Evolutionary conservation across 2,113 vertebrate genomes (phyloP).

Genomic region (Hypanus sabinus): DNA sequence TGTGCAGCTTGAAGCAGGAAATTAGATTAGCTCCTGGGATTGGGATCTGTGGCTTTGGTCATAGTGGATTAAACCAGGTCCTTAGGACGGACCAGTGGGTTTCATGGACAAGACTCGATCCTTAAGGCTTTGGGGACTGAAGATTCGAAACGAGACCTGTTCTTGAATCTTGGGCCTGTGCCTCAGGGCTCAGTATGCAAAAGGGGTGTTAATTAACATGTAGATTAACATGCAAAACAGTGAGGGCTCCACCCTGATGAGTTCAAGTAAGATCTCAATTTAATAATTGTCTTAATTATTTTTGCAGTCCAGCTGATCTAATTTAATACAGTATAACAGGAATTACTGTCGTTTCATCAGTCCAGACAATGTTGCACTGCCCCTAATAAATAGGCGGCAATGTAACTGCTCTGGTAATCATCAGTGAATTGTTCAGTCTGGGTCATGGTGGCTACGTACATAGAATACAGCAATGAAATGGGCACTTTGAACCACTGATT

Average conservation of each 20-base stretch:
- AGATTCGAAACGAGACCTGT: neutral
- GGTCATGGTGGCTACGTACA: neutral
- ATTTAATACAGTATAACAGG: neutral
- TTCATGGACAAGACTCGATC: too few species aligned
- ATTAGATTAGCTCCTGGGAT: too few species aligned
- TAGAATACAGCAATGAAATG: neutral
- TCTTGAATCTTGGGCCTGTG: neutral
- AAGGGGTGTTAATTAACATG: slow-evolving; percentile 2
- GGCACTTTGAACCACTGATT: neutral
- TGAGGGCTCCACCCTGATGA: neutral
- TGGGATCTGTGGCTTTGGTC: too few species aligned
- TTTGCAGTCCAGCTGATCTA: slow-evolving; percentile 14
- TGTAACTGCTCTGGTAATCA: neutral
- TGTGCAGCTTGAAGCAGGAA: too few species aligned
- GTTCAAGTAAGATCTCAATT: slow-evolving; percentile 5
- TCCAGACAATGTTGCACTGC: neutral
- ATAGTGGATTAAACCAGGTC: too few species aligned
- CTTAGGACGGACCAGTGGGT: too few species aligned
- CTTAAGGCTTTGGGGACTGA: too few species aligned
- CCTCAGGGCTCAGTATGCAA: neutral
- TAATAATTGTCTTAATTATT: slow-evolving; percentile 34
- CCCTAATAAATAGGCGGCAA: neutral
- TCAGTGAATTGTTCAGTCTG: neutral
- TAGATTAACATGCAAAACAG: neutral
- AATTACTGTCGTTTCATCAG: neutral